Evolutionary conservation across 1,140 invertebrate genomes (phyloP), one percentile per base, ranked within the genome.

Genomic region (Drosophila ficusphila): DNA sequence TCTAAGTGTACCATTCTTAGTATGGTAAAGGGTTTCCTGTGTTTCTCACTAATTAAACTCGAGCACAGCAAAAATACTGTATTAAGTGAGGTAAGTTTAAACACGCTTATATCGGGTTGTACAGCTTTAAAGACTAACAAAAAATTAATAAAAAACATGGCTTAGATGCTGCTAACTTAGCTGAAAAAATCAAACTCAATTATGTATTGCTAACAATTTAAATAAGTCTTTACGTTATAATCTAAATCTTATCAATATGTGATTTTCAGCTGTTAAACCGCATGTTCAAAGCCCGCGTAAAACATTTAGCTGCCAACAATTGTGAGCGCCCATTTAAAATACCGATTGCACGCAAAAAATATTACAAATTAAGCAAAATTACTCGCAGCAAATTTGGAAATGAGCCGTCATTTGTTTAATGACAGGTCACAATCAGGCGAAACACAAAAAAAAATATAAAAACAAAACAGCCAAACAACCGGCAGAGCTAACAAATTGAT

Each of bases 381-480:
- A 62, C 74, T 83, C 11, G 14, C 7, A 52, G 56, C 82, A 47
- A 70, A 77, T 86, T 88, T 64, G 77, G 77, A 70, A 86, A 88
- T 81, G 54, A 82, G 73, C 62, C 81, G 72, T 88, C 82, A 88
- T 86, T 88, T 88, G 82, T 82, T 77, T 86, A 88, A 81, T 86
- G 77, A 70, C 81, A 81, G 60, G 60, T 52, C 62, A 60, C 57
- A 69, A 52, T 7, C 8, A 4, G 16, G 18, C 4, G 8, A 23
- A 42, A 57, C 23, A 11, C 18, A 14, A 8, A 16, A 4, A 27
- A 3, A 5, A n/a, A 9, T 29, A 38, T 4, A 14, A 12, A 4
- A 8, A 5, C 4, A 57, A 61, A 25, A 25, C 21, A 23, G 9
- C n/a, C n/a, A n/a, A n/a, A n/a, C 31, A 61, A 47, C 23, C 56